Evolutionary conservation across 2,888 invertebrate genomes (phyloP), one percentile per base, ranked within the genome.

Genomic region (Conistra vaccinii): DNA sequence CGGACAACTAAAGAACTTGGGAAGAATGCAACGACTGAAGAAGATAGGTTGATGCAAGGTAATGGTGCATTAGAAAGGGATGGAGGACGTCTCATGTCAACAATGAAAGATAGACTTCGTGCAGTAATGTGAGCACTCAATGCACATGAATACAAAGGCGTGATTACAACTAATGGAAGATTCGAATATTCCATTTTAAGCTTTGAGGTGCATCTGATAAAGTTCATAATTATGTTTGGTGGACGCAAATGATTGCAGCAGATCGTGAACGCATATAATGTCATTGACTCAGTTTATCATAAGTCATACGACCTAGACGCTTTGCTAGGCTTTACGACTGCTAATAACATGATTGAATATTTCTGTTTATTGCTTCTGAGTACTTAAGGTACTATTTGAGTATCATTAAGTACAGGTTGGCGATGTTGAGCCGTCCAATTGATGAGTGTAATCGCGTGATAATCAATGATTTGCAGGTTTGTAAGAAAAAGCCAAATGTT

Each of bases 101-200:
- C 93, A 94, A 93, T 93, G 92, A 93, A 91, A 91, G 91, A 93
- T 92, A 92, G 90, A 90, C 90, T 91, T 92, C 93, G 92, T 92
- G 93, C 91, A 90, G 92, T 93, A 93, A 94, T 93, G 91, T 94
- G 94, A 93, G 90, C 91, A 92, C 90, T 94, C 91, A 94, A 94
- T 94, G 92, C 92, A 91, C 90, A 89, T 85, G 85, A 88, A 89
- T 86, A 87, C 92, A 90, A 90, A 87, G 80, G 78, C 87, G 86
- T 80, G 73, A 75, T 81, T 88, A 74, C 88, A 81, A 76, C 71
- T 81, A 62, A 69, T 55, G 73, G 83, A 78, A 32, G 32, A 7
- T 73, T 72, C 65, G 69, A 29, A 65, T 73, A 76, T 77, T 78
- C 69, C 89, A 89, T 76, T 77, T 60, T 81, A 53, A 67, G 29